phyloP scores from a whole-genome alignment of 2,888 invertebrate species.

The Dryobotodes eremita region DNA sequence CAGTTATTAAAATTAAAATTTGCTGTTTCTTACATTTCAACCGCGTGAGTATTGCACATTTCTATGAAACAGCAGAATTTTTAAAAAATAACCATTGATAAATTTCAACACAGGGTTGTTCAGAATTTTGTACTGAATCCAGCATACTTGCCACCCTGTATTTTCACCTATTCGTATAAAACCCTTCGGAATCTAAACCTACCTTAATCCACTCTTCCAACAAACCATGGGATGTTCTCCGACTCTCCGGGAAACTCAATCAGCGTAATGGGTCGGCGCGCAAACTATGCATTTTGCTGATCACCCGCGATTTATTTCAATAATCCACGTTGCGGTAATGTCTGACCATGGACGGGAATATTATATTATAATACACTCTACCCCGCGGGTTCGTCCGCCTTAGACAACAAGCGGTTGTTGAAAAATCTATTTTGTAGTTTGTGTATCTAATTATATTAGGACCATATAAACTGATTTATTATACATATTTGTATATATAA shows the following conservation, averaged over 20 bases:
- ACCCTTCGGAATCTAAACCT: slow-evolving; percentile 19
- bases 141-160: no score
- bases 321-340: slow-evolving; percentile 76
- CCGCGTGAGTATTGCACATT: no score
- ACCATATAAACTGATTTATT: no score
- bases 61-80: no score
- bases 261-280: slow-evolving; percentile 78
- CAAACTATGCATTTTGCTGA: slow-evolving; percentile 83
- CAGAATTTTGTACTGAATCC: no score
- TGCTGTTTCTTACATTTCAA: no score
- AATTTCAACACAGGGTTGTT: no score
- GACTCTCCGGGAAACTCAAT: slow-evolving; percentile 73
- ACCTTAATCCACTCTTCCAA: slow-evolving; percentile 48
- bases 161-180: slow-evolving; percentile 6
- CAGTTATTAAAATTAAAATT: no score
- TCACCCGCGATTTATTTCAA: slow-evolving; percentile 85
- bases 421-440: slow-evolving; percentile 51
- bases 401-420: slow-evolving; percentile 32
- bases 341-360: slow-evolving; percentile 70
- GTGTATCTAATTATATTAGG: slow-evolving; percentile 3
- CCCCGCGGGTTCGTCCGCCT: slow-evolving; percentile 52
- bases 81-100: no score
- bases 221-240: slow-evolving; percentile 62
- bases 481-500: no score
- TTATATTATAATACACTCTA: slow-evolving; percentile 71